Evolutionary conservation across 2,113 vertebrate species (phyloP).

Genomic region (Acanthisitta chloris): DNA sequence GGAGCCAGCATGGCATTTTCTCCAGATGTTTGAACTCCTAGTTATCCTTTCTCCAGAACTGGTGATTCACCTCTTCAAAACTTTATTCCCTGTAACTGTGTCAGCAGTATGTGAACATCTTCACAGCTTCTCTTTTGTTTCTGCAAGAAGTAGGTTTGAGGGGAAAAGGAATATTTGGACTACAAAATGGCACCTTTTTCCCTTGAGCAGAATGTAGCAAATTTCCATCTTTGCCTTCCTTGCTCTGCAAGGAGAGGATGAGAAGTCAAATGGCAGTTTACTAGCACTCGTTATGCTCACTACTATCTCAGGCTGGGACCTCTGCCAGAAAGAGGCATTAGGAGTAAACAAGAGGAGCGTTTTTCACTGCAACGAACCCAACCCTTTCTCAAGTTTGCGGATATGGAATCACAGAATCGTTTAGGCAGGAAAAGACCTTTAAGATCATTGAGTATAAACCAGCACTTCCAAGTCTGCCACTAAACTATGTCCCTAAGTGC

Average conservation of each 20-base stretch:
- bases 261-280: neutral
- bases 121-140: neutral
- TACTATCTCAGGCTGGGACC: neutral
- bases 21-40: neutral
- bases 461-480: neutral
- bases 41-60: neutral
- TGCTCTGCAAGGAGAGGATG: neutral
- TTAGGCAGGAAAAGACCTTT: neutral
- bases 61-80: neutral
- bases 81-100: neutral
- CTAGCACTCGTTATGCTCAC: neutral
- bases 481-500: neutral
- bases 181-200: neutral
- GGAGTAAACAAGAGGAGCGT: neutral
- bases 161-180: neutral
- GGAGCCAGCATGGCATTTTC: neutral
- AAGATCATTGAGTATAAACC: neutral
- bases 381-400: neutral
- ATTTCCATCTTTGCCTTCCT: neutral
- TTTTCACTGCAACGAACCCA: neutral
- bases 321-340: conserved; percentile 8
- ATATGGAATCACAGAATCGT: neutral
- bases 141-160: neutral
- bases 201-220: neutral
- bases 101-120: neutral